phyloP scores from a whole-genome alignment of 2,113 vertebrate species.

The Aegithalos caudatus region DNA sequence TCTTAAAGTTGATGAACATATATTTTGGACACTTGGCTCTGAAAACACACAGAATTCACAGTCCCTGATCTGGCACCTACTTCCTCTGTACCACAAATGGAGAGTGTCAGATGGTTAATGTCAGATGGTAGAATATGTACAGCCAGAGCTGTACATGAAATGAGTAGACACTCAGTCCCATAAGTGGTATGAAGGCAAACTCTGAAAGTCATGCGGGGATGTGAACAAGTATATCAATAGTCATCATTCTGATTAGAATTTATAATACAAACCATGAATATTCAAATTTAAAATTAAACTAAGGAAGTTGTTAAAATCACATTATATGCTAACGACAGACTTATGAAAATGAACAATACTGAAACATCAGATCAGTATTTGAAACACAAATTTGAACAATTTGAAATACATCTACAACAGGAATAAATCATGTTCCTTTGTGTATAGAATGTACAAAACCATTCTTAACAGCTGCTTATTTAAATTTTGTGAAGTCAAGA shows the following conservation, averaged over 20 bases:
- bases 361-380: neutral
- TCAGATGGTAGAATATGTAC: neutral
- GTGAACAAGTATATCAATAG: neutral
- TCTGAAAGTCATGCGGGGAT: neutral
- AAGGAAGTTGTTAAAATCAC: slow-evolving; percentile 5
- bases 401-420: neutral
- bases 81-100: neutral
- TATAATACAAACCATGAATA: neutral
- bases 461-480: slow-evolving; percentile 35
- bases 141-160: neutral
- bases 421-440: slow-evolving; percentile 38
- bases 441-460: neutral
- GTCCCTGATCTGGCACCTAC: neutral
- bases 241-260: neutral
- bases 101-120: neutral
- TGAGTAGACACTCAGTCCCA: neutral
- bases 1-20: neutral
- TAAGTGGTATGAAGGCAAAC: neutral
- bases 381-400: neutral
- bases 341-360: slow-evolving; percentile 4
- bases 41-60: neutral
- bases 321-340: neutral
- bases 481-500: slow-evolving; percentile 4
- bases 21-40: neutral
- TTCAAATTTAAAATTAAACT: slow-evolving; percentile 6